These are phyloP conservation scores for Napeogenes inachia DNA, from an alignment of 2,888 invertebrate genomes.

Conservation along the genomic window DNA sequence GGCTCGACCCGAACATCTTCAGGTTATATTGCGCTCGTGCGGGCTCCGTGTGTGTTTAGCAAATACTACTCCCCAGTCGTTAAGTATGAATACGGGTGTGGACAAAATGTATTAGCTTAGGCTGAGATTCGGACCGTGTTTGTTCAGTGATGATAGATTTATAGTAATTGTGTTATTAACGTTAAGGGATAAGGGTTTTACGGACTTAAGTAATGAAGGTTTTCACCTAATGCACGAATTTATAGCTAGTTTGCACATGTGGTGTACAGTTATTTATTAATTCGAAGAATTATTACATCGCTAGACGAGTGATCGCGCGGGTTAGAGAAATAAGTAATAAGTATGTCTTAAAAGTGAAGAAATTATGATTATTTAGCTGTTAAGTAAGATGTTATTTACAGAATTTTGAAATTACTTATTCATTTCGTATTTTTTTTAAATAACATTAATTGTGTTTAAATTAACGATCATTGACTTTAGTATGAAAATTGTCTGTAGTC, in stretches of 20 bases:
- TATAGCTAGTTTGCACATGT: conserved; percentile 70
- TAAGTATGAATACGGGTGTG: conserved; percentile 77
- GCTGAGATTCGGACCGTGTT: conserved; percentile 76
- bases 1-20: conserved; percentile 72
- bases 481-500: too few species aligned
- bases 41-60: conserved; percentile 73
- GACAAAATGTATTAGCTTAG: conserved; percentile 78
- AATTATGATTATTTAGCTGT: too few species aligned
- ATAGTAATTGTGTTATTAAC: conserved; percentile 79
- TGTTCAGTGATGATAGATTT: conserved; percentile 77
- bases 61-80: conserved; percentile 75
- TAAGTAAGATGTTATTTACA: too few species aligned
- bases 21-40: conserved; percentile 74
- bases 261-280: conserved; percentile 32
- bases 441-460: too few species aligned
- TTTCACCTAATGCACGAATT: conserved; percentile 72
- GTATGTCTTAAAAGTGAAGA: too few species aligned
- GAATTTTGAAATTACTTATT: too few species aligned
- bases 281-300: conserved; percentile 29
- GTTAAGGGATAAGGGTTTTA: conserved; percentile 78
- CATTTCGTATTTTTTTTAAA: too few species aligned
- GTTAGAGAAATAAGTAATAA: too few species aligned
- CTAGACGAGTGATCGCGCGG: not conserved
- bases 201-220: conserved; percentile 76
- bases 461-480: too few species aligned